phyloP scores from a whole-genome alignment of 2,113 vertebrate species.

The Puma concolor region DNA sequence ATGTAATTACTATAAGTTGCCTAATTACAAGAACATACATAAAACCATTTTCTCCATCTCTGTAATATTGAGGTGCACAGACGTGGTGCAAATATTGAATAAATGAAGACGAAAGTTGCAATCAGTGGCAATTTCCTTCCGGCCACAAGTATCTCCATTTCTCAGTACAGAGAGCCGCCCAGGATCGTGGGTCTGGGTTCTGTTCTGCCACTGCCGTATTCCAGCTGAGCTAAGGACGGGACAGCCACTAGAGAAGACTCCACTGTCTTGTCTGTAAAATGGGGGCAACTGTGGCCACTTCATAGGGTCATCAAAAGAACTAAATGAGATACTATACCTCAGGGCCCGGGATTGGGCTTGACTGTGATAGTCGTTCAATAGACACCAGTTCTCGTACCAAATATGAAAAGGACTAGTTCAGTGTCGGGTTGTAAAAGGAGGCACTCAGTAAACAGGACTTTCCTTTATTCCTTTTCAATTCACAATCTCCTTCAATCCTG shows the following conservation, averaged over 20 bases:
- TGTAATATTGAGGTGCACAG: neutral
- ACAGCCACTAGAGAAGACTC: neutral
- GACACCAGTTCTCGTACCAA: neutral
- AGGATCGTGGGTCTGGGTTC: neutral
- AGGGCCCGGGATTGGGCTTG: neutral
- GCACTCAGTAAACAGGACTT: neutral
- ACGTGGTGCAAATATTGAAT: neutral
- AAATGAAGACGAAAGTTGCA: neutral
- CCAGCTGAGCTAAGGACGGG: neutral
- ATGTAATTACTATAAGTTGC: neutral
- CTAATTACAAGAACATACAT: neutral
- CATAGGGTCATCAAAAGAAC: neutral
- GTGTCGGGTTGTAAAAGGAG: neutral
- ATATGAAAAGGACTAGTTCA: neutral
- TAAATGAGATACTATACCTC: neutral
- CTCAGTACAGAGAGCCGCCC: neutral
- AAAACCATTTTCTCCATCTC: neutral
- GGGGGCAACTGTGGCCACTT: neutral
- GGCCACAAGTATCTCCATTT: neutral
- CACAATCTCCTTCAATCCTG: neutral
- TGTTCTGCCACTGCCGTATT: neutral
- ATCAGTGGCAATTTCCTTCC: neutral
- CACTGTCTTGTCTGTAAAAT: neutral
- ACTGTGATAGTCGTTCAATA: rapidly evolving
- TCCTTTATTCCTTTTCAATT: neutral